Evolutionary conservation across 1,140 invertebrate genomes (phyloP).

Genomic region (Danaus plexippus): DNA sequence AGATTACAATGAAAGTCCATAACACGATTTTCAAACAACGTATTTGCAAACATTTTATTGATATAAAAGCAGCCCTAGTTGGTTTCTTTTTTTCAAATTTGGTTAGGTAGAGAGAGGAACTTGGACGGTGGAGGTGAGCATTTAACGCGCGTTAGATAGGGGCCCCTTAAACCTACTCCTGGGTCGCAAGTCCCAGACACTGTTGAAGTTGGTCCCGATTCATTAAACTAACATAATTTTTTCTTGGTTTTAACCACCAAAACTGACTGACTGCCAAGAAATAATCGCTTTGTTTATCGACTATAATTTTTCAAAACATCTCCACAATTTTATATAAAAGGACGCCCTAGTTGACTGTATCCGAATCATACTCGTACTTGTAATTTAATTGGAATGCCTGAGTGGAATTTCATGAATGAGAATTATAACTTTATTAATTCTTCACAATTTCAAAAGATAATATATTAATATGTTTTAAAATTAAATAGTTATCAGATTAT

Average conservation of each 20-base stretch:
- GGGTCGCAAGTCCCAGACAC: too few relatives aligned
- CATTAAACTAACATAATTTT: not conserved
- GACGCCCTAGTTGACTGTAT: conserved; percentile 30
- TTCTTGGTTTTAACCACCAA: not conserved
- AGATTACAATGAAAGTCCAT: too few relatives aligned
- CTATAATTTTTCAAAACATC: conserved; percentile 34
- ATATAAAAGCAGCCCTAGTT: too few relatives aligned
- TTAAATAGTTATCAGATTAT: not conserved
- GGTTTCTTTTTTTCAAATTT: too few relatives aligned
- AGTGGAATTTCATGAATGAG: conserved; percentile 41
- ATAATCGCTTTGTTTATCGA: conserved; percentile 17
- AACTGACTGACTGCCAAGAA: conserved; percentile 15
- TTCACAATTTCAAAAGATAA: conserved; percentile 10
- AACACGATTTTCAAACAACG: too few relatives aligned
- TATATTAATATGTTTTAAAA: conserved; percentile 6
- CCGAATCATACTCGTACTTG: conserved; percentile 30
- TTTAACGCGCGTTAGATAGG: too few relatives aligned
- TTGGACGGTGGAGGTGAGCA: too few relatives aligned
- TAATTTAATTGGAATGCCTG: conserved; percentile 47
- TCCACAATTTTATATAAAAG: conserved; percentile 36
- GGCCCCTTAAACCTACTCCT: too few relatives aligned
- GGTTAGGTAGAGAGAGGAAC: too few relatives aligned
- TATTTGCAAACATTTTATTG: too few relatives aligned
- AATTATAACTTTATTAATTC: conserved; percentile 25
- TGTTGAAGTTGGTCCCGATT: too few relatives aligned